Evolutionary conservation across 92 coral and sea anemone genomes (phyloP).

Genomic region (Heteractis magnifica): DNA sequence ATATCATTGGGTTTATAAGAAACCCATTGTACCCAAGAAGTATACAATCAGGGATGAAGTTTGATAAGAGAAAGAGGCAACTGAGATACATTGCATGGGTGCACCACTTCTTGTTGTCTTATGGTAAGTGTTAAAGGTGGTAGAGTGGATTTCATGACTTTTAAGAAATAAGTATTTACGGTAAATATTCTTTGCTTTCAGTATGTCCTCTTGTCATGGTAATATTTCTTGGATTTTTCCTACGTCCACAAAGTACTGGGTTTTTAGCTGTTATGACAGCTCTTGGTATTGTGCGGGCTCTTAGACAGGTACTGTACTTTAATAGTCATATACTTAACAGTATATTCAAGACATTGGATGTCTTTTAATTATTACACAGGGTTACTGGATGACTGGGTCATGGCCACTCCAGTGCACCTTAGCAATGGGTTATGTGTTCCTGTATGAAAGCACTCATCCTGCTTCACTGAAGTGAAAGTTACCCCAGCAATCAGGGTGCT

Average conservation of each 20-base stretch:
- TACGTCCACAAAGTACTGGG: slow-evolving; percentile 48
- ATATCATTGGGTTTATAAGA: slow-evolving; percentile 74
- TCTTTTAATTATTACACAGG: too few relatives aligned
- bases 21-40: slow-evolving; percentile 86
- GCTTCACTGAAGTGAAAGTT: too few relatives aligned
- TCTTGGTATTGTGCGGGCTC: slow-evolving; percentile 78
- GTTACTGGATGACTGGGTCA: too few relatives aligned
- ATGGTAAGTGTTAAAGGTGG: slow-evolving; percentile 59
- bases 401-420: too few relatives aligned
- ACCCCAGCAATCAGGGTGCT: too few relatives aligned
- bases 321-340: background rate
- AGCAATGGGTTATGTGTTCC: too few relatives aligned
- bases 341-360: too few relatives aligned
- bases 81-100: slow-evolving; percentile 51
- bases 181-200: slow-evolving; percentile 21
- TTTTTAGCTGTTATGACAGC: slow-evolving; percentile 67
- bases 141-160: background rate
- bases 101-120: slow-evolving; percentile 60
- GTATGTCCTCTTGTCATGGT: slow-evolving; percentile 84
- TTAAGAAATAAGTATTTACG: background rate
- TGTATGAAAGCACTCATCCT: too few relatives aligned
- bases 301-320: slow-evolving; percentile 72
- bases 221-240: slow-evolving; percentile 74
- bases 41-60: slow-evolving; percentile 48
- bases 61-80: slow-evolving; percentile 60